Evolutionary conservation across 2,113 vertebrate species (phyloP), one percentile per base, ranked within the genome.

Genomic region (Papio anubis): DNA sequence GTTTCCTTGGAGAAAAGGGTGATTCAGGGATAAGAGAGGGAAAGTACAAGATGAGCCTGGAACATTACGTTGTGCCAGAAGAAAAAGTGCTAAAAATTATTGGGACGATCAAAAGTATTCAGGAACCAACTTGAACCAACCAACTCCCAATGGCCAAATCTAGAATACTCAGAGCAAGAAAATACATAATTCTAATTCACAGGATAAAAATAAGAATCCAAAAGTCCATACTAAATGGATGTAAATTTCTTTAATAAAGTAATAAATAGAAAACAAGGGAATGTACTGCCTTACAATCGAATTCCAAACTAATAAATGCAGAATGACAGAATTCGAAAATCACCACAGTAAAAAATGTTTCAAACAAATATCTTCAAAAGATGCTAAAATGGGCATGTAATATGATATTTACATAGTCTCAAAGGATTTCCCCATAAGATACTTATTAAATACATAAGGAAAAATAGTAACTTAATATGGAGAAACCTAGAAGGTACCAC

Each of bases 281-380:
- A 93, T 43, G 13, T 43, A 73, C 57, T 81, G 76, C 40, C 48
- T 76, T 88, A 87, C 6, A 70, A 75, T 2, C 76, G 43, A 89
- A 96, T 78, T 70, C n/a, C 70, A 64, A 92, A 82, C 17, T 85
- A 93, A 61, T 89, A 75, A 95, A 73, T 27, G 66, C 52, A 91
- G 59, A 93, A 91, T 85, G 55, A 93, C 27, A 2, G 73, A 80
- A 59, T 86, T 66, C 79, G 72, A 76, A 95, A 94, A 72, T 76
- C 35, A 70, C 17, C 93, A 95, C 21, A 90, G 40, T 92, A 94
- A 97, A 92, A 87, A 68, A 6, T 79, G 23, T 81, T 88, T 88
- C 8, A 70, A 32, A 18, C 38, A 93, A 50, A 2, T 82, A 61
- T 79, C 82, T 94, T 84, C 30, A 91, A 50, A 9, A 82, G 23